Evolutionary conservation across 92 coral and sea anemone species (phyloP).

Genomic region (Zoanthus sociatus): DNA sequence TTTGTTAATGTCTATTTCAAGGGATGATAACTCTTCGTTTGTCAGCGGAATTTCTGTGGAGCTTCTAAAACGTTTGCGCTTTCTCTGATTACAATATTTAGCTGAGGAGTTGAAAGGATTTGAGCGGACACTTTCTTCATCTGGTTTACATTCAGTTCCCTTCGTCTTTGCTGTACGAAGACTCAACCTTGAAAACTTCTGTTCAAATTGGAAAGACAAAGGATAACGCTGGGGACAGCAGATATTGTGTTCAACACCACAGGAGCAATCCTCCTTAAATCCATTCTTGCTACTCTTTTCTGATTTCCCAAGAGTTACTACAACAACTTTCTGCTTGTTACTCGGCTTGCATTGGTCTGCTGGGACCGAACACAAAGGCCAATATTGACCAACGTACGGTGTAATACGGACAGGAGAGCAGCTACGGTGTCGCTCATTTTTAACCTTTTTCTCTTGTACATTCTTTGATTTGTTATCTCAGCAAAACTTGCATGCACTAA

Average conservation of each 20-base stretch:
- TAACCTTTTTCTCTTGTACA: neutral
- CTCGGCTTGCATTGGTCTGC: neutral
- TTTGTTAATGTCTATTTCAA: constrained; percentile 8
- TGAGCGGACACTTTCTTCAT: neutral
- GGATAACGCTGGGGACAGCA: neutral
- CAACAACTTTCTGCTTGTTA: neutral
- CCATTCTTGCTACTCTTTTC: neutral
- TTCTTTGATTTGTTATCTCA: neutral
- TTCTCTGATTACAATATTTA: neutral
- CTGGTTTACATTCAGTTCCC: neutral
- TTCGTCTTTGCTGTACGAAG: neutral
- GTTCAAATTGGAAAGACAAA: neutral
- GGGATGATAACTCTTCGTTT: constrained; percentile 8
- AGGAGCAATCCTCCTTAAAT: neutral
- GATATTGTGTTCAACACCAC: neutral
- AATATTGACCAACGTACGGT: neutral
- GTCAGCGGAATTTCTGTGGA: constrained; percentile 19
- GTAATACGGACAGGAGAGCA: neutral
- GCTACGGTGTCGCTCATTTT: neutral
- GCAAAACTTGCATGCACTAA: too few relatives aligned
- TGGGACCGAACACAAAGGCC: neutral
- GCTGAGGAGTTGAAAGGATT: neutral
- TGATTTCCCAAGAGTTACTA: neutral
- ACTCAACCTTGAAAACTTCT: neutral
- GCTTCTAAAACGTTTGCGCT: neutral